A percentile compares a stretch with the other conserved stretches of the same genome.
Conservation (phyloP, 2,113 vertebrate genomes). For the Podilymbus podiceps region DNA sequence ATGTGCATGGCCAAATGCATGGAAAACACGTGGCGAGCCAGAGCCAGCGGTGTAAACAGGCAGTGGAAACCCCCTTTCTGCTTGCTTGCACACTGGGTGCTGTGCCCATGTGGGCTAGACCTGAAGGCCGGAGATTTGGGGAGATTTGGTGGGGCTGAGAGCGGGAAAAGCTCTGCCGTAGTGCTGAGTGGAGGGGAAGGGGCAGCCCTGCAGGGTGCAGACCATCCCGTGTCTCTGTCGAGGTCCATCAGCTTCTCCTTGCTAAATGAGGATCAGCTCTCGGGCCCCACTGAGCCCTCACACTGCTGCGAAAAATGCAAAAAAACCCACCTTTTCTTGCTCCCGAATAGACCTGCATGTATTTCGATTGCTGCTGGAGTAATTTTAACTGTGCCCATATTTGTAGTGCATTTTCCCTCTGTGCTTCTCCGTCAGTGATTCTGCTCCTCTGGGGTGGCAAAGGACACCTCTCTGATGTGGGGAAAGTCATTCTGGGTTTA, state of each 20-base stretch:
- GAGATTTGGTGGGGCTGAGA: not conserved
- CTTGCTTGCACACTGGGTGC: not conserved
- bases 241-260: no score
- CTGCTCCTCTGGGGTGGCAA: not conserved
- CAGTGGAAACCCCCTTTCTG: not conserved
- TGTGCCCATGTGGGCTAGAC: not conserved
- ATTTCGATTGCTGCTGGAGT: no score
- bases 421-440: no score
- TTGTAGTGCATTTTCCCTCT: no score
- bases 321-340: no score
- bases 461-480: not conserved
- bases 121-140: not conserved
- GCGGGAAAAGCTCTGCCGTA: not conserved
- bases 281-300: no score
- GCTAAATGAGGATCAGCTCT: no score
- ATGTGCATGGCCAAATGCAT: fast-evolving
- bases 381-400: no score
- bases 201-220: not conserved
- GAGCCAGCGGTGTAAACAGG: fast-evolving
- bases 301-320: no score
- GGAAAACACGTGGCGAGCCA: fast-evolving
- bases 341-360: no score
- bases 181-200: not conserved
- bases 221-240: not conserved
- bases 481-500: not conserved